These are phyloP conservation scores for Lanistes nyassanus DNA, from an alignment of 1,140 invertebrate genomes.

Conservation along the genomic window DNA sequence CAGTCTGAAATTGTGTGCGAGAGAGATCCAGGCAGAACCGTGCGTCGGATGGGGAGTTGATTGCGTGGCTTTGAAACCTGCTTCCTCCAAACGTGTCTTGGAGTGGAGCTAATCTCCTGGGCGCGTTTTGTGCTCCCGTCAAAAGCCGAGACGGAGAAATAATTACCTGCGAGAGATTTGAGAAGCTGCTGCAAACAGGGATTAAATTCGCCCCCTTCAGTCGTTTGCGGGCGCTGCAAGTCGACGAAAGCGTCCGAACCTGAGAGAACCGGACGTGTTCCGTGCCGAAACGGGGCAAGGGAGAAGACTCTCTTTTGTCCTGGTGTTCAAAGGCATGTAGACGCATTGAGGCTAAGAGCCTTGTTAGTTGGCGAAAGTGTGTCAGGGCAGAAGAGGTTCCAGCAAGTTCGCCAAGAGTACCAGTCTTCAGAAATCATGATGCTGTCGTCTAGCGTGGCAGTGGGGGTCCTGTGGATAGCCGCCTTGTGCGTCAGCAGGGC, in stretches of 20 bases:
- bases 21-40: too few species aligned
- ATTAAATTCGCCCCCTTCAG: neutral
- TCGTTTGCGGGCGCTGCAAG: neutral
- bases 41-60: neutral
- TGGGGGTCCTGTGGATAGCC: neutral
- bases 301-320: neutral
- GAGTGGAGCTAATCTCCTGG: neutral
- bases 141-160: neutral
- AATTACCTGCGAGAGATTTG: conserved; percentile 6
- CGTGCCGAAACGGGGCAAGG: neutral
- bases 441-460: too few species aligned
- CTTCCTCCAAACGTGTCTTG: neutral
- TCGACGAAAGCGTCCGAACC: neutral
- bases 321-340: neutral
- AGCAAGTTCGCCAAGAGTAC: neutral
- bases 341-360: neutral
- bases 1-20: too few species aligned
- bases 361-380: neutral
- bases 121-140: neutral
- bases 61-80: neutral
- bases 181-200: conserved; percentile 21
- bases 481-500: neutral
- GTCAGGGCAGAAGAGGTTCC: neutral
- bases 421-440: neutral
- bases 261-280: neutral